Conservation (phyloP, 2,113 vertebrate genomes). For the Ovis canadensis region DNA sequence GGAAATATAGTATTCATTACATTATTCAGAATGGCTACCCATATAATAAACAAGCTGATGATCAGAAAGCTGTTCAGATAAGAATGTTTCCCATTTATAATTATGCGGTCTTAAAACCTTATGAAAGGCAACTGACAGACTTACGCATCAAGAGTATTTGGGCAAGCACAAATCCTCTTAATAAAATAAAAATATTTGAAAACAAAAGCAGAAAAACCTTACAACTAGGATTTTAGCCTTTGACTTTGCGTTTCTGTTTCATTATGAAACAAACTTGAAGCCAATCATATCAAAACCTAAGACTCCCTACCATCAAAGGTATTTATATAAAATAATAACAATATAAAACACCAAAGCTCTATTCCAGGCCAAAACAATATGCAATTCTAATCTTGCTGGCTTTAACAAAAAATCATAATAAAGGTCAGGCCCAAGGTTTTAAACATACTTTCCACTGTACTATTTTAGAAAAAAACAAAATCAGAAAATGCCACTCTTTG, state of each 20-base stretch:
- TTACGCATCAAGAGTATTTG: slow-evolving; percentile 8
- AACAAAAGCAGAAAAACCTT: slow-evolving; percentile 24
- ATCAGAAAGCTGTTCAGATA: slow-evolving; percentile 25
- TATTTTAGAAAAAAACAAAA: background rate
- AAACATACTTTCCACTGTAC: background rate
- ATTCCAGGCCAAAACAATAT: slow-evolving; percentile 51
- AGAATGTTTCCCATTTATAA: slow-evolving; percentile 41
- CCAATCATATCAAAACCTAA: slow-evolving; percentile 57
- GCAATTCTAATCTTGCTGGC: slow-evolving; percentile 53
- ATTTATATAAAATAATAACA: slow-evolving; percentile 70
- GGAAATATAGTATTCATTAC: slow-evolving; percentile 34
- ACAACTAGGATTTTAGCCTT: slow-evolving; percentile 15
- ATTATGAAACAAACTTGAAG: slow-evolving; percentile 42
- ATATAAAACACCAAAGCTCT: slow-evolving; percentile 50
- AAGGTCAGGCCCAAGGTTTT: slow-evolving; percentile 24
- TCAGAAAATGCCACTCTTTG: background rate
- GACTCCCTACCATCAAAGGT: background rate
- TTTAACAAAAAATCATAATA: slow-evolving; percentile 48
- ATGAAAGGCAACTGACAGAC: background rate
- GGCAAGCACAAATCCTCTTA: slow-evolving; percentile 46
- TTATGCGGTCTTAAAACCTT: background rate
- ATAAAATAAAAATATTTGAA: slow-evolving; percentile 44
- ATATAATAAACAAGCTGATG: slow-evolving; percentile 11
- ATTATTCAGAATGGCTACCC: slow-evolving; percentile 4
- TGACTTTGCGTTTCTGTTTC: slow-evolving; percentile 38